Conservation (phyloP, 2,797 vertebrate species). For the Chanos chanos region DNA sequence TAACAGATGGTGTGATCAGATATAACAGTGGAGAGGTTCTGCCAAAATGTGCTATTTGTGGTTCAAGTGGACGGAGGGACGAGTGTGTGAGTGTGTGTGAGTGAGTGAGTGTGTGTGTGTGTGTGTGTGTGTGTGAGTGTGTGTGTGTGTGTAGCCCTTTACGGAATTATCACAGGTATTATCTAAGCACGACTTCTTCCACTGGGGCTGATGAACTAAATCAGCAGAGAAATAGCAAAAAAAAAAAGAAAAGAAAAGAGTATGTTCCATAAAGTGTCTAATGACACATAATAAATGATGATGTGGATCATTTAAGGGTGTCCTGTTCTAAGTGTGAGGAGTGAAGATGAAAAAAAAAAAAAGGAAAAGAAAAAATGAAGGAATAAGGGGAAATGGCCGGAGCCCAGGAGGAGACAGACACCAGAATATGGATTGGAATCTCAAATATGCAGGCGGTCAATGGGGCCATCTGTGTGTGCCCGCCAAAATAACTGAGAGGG, state of each 20-base stretch:
- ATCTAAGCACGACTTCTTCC: no score
- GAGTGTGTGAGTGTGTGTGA: constrained; percentile 22
- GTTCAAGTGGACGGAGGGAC: not conserved
- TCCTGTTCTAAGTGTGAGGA: constrained; percentile 8
- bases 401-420: constrained; percentile 67
- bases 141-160: not conserved
- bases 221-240: no score
- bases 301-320: no score
- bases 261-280: no score
- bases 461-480: constrained; percentile 55
- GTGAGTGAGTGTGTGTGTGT: constrained; percentile 7
- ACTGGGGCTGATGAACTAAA: no score
- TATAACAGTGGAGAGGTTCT: not conserved
- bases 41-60: constrained; percentile 1
- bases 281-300: no score
- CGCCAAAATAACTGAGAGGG: constrained; percentile 9
- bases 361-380: not conserved
- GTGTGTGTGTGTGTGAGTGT: not conserved
- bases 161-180: not conserved
- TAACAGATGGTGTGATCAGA: constrained; percentile 1
- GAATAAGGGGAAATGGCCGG: constrained; percentile 54
- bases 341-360: constrained; percentile 3
- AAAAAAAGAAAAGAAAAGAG: no score
- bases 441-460: constrained; percentile 73
- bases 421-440: constrained; percentile 75